Percentiles rank a stretch among this genome's conserved stretches.
Conservation (phyloP, 2,888 invertebrate species). For the Notodonta dromedarius region DNA sequence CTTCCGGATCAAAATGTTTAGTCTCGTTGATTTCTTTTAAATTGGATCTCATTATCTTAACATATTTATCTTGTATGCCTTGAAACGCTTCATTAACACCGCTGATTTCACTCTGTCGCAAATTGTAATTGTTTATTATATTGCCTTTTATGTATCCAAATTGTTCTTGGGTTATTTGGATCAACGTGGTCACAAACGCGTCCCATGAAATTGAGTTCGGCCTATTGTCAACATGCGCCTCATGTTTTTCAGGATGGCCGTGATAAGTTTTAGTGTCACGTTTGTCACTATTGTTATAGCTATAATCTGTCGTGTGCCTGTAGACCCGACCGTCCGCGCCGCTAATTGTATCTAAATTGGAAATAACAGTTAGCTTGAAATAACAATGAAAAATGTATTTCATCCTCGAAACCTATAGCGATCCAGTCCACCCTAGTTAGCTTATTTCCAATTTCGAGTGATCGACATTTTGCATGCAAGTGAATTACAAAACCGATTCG, state of each 20-base stretch:
- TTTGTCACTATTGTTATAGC: conserved; percentile 7
- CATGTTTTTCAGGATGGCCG: conserved; percentile 9
- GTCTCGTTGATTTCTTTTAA: conserved; percentile 36
- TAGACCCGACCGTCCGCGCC: conserved; percentile 7
- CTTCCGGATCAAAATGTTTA: conserved; percentile 35
- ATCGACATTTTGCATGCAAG: too few relatives aligned
- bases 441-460: too few relatives aligned
- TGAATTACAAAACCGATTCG: too few relatives aligned
- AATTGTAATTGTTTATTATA: conserved; percentile 43
- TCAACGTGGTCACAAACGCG: conserved; percentile 31
- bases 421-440: too few relatives aligned
- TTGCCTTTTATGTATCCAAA: conserved; percentile 38
- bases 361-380: conserved; percentile 7
- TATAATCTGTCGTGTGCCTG: conserved; percentile 14
- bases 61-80: conserved; percentile 38
- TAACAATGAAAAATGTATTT: neutral
- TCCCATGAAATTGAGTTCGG: conserved; percentile 24
- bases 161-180: conserved; percentile 38
- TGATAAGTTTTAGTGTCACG: conserved; percentile 2
- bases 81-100: conserved; percentile 41
- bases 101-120: conserved; percentile 30
- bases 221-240: conserved; percentile 5
- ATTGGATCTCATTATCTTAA: conserved; percentile 41
- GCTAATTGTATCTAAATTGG: conserved; percentile 17
- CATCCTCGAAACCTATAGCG: too few relatives aligned